These are phyloP conservation scores for Montipora efflorescens DNA, from an alignment of 64 coral and sea anemone genomes.

Conservation along the genomic window DNA sequence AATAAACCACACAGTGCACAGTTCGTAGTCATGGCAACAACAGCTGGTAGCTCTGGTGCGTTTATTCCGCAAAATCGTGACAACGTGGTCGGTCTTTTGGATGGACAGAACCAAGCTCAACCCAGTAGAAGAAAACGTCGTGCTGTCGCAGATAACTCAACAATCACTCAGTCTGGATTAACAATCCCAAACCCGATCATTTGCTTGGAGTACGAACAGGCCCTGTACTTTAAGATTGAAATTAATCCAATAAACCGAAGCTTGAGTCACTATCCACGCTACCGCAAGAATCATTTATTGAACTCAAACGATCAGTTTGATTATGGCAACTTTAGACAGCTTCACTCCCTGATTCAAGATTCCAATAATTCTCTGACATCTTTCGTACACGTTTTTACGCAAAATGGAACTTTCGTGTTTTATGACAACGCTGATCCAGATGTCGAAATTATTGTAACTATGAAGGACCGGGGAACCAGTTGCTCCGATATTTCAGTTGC, in stretches of 20 bases:
- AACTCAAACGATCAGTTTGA: constrained; percentile 91
- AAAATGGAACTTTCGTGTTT: constrained; percentile 92
- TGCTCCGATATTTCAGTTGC: constrained; percentile 17
- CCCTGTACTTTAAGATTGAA: constrained; percentile 76
- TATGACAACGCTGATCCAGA: constrained; percentile 90
- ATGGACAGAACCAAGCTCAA: neutral
- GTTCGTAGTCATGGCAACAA: constrained; percentile 21
- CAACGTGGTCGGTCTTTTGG: neutral
- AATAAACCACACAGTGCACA: neutral
- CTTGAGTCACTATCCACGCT: constrained; percentile 87
- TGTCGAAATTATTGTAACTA: constrained; percentile 73
- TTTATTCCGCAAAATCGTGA: neutral
- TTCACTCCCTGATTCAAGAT: constrained; percentile 86
- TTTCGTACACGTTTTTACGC: constrained; percentile 88
- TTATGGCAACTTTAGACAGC: constrained; percentile 93
- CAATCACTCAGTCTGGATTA: constrained; percentile 4
- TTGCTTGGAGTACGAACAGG: constrained; percentile 68
- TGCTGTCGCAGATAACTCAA: constrained; percentile 72
- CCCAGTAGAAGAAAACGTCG: constrained; percentile 1
- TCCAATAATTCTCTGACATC: constrained; percentile 80
- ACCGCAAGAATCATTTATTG: constrained; percentile 94
- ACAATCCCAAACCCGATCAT: constrained; percentile 67
- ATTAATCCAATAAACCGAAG: constrained; percentile 82
- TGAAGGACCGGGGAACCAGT: constrained; percentile 70
- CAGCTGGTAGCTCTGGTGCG: neutral